Conservation (phyloP, 37 sponge, comb jelly and placozoan species). For the Mnemiopsis leidyi region DNA sequence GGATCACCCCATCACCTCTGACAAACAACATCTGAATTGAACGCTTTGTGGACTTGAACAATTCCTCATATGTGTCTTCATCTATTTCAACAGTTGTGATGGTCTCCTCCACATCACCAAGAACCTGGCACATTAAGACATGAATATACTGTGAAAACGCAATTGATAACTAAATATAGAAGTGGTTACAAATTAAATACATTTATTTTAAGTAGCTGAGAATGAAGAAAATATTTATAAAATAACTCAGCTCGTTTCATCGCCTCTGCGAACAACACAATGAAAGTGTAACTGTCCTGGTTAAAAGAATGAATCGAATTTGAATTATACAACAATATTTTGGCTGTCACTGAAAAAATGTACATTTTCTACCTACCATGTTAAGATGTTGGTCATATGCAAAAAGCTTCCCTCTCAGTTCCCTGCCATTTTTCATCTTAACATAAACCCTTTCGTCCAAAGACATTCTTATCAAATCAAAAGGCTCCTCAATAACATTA, state of each 20-base stretch:
- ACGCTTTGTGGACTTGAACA: conserved; percentile 86
- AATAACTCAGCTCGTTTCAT: too few relatives aligned
- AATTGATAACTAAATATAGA: too few relatives aligned
- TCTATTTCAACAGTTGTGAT: conserved; percentile 95
- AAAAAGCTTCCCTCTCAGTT: conserved; percentile 90
- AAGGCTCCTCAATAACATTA: conserved; percentile 85
- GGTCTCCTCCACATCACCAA: conserved; percentile 95
- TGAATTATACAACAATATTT: too few relatives aligned
- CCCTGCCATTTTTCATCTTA: conserved; percentile 95
- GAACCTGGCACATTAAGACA: too few relatives aligned
- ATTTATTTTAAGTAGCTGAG: too few relatives aligned
- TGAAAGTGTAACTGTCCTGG: too few relatives aligned
- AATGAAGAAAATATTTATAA: too few relatives aligned
- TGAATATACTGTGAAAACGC: too few relatives aligned
- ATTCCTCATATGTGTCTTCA: conserved; percentile 97
- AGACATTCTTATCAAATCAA: conserved; percentile 90
- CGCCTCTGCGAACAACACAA: too few relatives aligned
- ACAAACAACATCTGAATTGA: conserved; percentile 96
- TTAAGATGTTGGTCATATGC: conserved; percentile 98
- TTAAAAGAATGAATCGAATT: too few relatives aligned
- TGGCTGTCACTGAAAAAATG: too few relatives aligned
- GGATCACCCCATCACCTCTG: conserved; percentile 97
- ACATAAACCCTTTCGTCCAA: conserved; percentile 94
- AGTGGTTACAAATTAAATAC: too few relatives aligned
- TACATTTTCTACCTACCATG: conserved; percentile 80